These are phyloP conservation scores for Caenorhabditis briggsae DNA, from an alignment of 1,140 invertebrate species.

Conservation along the genomic window DNA sequence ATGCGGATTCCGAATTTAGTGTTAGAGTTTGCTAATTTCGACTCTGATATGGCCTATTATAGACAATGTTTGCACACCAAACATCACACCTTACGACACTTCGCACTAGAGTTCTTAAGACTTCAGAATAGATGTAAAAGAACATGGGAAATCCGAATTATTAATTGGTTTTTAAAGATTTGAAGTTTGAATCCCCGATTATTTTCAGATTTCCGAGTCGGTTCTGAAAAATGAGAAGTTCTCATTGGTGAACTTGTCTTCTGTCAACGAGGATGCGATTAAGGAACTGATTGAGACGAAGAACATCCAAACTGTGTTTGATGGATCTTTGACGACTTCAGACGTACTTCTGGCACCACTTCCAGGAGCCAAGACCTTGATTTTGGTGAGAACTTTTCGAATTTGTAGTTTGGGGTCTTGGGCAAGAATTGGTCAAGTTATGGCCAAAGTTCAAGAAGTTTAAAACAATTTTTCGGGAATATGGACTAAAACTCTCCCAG, in stretches of 20 bases:
- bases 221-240: background rate
- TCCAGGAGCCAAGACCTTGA: background rate
- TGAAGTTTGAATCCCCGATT: too few relatives aligned
- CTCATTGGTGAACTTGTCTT: background rate
- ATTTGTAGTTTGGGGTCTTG: background rate
- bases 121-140: too few relatives aligned
- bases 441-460: background rate
- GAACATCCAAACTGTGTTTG: slow-evolving; percentile 13
- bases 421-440: too few relatives aligned
- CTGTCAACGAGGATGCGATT: background rate
- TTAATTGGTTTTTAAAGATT: background rate
- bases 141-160: background rate
- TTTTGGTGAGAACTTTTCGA: background rate
- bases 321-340: slow-evolving; percentile 25
- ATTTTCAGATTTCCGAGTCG: background rate
- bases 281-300: background rate
- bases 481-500: too few relatives aligned
- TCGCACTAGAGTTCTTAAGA: background rate
- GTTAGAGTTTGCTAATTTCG: too few relatives aligned
- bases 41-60: too few relatives aligned
- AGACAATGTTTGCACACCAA: background rate
- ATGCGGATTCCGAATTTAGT: background rate
- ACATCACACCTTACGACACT: too few relatives aligned
- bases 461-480: background rate
- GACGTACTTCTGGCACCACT: background rate